Evolutionary conservation across 1,140 invertebrate genomes (phyloP).

Genomic region (Leptoteleia sp.): DNA sequence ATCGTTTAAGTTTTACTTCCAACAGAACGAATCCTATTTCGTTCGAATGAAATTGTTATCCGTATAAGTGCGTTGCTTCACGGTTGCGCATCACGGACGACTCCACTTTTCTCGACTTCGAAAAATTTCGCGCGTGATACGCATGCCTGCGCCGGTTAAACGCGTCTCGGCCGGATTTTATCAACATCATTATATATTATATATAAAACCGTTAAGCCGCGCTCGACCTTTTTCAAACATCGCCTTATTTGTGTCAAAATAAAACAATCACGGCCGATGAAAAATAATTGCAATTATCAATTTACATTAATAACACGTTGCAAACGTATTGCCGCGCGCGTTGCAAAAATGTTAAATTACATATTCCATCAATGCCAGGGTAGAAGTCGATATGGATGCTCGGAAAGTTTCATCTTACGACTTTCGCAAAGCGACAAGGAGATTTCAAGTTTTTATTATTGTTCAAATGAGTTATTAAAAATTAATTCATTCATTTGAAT

Average conservation of each 20-base stretch:
- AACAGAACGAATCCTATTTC: constrained; percentile 7
- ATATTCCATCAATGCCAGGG: constrained; percentile 4
- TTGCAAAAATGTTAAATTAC: not conserved
- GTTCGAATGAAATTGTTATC: constrained; percentile 16
- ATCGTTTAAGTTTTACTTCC: too few species aligned
- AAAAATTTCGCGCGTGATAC: constrained; percentile 65
- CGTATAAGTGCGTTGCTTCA: constrained; percentile 34
- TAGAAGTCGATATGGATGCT: too few species aligned
- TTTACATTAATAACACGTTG: constrained; percentile 20
- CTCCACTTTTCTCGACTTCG: constrained; percentile 55
- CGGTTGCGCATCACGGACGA: constrained; percentile 29
- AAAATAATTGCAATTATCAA: constrained; percentile 24
- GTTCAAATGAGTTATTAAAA: too few species aligned
- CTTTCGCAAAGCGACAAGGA: not conserved
- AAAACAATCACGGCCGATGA: constrained; percentile 13
- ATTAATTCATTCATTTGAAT: too few species aligned
- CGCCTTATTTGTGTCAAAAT: constrained; percentile 22
- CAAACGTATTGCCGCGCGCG: not conserved
- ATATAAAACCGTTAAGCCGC: constrained; percentile 53
- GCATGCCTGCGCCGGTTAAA: constrained; percentile 67
- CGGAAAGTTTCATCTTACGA: not conserved
- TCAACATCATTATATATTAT: constrained; percentile 61
- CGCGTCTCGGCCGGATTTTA: constrained; percentile 52
- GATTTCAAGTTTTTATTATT: too few species aligned
- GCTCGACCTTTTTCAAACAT: constrained; percentile 21